Base-by-base conservation (phyloP, 2,113 vertebrate species). In the Gnathonemus longibarbis region DNA sequence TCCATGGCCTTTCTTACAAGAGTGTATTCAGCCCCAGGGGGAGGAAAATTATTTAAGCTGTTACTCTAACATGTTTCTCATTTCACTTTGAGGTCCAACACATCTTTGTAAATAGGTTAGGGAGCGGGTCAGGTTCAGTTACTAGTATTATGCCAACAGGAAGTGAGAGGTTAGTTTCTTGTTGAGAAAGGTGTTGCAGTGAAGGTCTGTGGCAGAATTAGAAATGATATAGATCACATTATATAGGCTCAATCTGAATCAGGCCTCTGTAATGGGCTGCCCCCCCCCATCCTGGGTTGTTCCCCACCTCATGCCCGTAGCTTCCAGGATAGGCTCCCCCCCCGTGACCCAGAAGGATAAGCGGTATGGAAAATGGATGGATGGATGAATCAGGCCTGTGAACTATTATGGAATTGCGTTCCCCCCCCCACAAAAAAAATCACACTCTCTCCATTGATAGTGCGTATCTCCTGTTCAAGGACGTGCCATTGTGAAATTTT, bases 1-100 rank as follows among this genome's bases (percentile, higher is more conserved):
- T 90, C 88, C 91, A 88, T 70, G 89, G 89, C 89, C 48, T 56
- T 62, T 3, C 88, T 90, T 92, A 91, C 80, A 5, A 77, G 92
- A 88, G 92, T 90, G 91, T 46, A 87, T 89, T 92, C 90, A 46
- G 91, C 93, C 95, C 92, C 52, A 19, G 93, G 92, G 85, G 87
- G 86, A 93, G 91, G 94, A 92, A 90, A 91, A 91, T 93, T 92
- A 92, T 92, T 92, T 93, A 90, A 92, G 93, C 93, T 94, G 85
- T 53, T 87, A 52, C 94, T 93, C 94, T 94, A 92, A 93, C 94
- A 94, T 94, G 92, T 92, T 92, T 93, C 93, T 92, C 92, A 91
- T 92, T 89, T 91, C 92, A 87, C 15, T 50, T 91, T 93, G 93
- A 88, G 88, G 49, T 70, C 66, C 27, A 17, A 52, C 85, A 35